A percentile compares a stretch with the other conserved stretches of the same genome.
These are phyloP conservation scores for Platichthys flesus DNA, from an alignment of 2,113 vertebrate genomes.

Conservation along the genomic window DNA sequence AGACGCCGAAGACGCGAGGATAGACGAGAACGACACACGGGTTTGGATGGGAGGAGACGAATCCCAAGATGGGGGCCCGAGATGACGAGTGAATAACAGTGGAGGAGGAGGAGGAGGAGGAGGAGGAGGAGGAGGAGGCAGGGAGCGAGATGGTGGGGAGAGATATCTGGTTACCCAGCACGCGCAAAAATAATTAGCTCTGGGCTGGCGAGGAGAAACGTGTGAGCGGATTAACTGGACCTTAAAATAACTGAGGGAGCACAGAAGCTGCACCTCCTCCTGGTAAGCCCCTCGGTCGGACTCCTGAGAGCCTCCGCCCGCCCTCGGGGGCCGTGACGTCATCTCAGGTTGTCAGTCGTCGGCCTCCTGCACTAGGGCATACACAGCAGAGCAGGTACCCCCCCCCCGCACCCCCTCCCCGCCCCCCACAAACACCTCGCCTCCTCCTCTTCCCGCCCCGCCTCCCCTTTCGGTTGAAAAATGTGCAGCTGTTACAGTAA, in stretches of 20 bases:
- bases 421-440: background rate
- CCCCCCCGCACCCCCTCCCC: background rate
- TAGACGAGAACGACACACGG: slow-evolving; percentile 35
- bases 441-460: background rate
- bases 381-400: slow-evolving; percentile 12
- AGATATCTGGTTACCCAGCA: slow-evolving; percentile 61
- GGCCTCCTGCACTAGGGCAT: slow-evolving; percentile 40
- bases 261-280: slow-evolving; percentile 43
- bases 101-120: slow-evolving; percentile 1
- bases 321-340: slow-evolving; percentile 74
- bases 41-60: slow-evolving; percentile 45
- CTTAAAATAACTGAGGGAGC: slow-evolving; percentile 55
- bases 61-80: slow-evolving; percentile 42
- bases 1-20: slow-evolving; percentile 48
- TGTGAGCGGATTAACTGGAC: slow-evolving; percentile 60
- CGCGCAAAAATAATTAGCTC: slow-evolving; percentile 70
- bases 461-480: slow-evolving; percentile 43
- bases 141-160: slow-evolving; percentile 36
- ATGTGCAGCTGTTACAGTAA: slow-evolving; percentile 77
- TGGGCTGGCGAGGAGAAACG: slow-evolving; percentile 41
- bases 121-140: background rate
- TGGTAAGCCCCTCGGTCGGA: slow-evolving; percentile 33
- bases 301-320: slow-evolving; percentile 34
- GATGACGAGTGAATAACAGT: slow-evolving; percentile 47
- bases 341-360: slow-evolving; percentile 71